These are phyloP conservation scores for Crossoptilon crossoptilon DNA, from an alignment of 2,797 vertebrate genomes.

Conservation along the genomic window DNA sequence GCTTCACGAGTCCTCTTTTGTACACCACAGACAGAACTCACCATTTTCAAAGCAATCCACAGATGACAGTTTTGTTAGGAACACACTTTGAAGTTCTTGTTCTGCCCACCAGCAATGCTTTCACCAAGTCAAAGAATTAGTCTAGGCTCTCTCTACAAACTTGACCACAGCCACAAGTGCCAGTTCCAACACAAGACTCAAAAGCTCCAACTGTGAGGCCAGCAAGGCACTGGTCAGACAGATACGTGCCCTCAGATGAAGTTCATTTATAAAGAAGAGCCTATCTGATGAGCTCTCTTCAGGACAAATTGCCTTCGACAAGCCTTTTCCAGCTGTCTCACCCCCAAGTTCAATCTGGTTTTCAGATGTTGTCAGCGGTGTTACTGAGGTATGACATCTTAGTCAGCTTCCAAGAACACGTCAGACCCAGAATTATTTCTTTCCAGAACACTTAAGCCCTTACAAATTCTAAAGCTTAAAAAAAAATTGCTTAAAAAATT, in stretches of 20 bases:
- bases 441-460: neutral
- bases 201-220: neutral
- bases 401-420: neutral
- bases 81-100: neutral
- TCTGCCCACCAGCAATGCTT: neutral
- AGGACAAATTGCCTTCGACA: neutral
- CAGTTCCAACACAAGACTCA: neutral
- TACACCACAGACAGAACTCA: too few species aligned
- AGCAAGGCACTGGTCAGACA: neutral
- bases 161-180: neutral
- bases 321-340: neutral
- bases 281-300: fast-evolving
- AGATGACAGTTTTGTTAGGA: neutral
- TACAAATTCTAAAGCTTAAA: neutral
- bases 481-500: too few species aligned
- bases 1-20: too few species aligned
- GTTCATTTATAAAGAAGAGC: fast-evolving
- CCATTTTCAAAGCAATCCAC: neutral
- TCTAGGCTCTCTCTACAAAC: neutral
- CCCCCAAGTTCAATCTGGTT: neutral
- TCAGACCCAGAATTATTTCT: neutral
- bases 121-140: neutral
- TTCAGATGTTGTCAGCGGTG: neutral
- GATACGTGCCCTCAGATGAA: fast-evolving
- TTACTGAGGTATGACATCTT: neutral